Evolutionary conservation across 2,113 vertebrate species (phyloP).

Genomic region (Oophaga pumilio): DNA sequence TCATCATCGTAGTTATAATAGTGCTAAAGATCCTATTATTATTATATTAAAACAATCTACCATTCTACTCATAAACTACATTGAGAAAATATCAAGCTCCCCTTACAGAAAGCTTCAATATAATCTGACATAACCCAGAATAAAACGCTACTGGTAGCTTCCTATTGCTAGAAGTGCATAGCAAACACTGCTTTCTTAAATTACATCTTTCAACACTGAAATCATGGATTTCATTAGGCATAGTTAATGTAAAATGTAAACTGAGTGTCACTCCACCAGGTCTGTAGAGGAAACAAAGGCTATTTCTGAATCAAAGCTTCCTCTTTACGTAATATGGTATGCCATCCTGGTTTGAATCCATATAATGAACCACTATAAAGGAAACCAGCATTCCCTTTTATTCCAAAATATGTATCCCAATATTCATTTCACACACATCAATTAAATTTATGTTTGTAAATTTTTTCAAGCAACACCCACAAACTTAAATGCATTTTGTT

Average conservation of each 20-base stretch:
- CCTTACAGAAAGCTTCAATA: conserved; percentile 12
- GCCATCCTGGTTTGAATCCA: conserved; percentile 2
- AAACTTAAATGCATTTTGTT: too few relatives aligned
- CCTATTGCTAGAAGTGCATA: conserved; percentile 23
- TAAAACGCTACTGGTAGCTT: conserved; percentile 27
- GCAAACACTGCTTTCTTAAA: conserved; percentile 46
- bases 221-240: conserved; percentile 34
- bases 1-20: too few relatives aligned
- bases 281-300: not conserved
- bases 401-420: too few relatives aligned
- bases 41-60: not conserved
- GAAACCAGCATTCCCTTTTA: not conserved
- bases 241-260: conserved; percentile 43
- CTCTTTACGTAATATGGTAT: not conserved
- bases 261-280: conserved; percentile 45
- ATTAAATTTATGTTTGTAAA: too few relatives aligned
- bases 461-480: too few relatives aligned
- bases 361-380: not conserved
- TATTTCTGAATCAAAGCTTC: conserved; percentile 41
- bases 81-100: not conserved
- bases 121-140: conserved; percentile 20
- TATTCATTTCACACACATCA: too few relatives aligned
- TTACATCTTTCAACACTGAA: conserved; percentile 42
- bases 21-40: too few relatives aligned
- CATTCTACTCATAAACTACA: not conserved